phyloP scores from a whole-genome alignment of 2,888 invertebrate genomes.

The Yponomeuta cagnagella region DNA sequence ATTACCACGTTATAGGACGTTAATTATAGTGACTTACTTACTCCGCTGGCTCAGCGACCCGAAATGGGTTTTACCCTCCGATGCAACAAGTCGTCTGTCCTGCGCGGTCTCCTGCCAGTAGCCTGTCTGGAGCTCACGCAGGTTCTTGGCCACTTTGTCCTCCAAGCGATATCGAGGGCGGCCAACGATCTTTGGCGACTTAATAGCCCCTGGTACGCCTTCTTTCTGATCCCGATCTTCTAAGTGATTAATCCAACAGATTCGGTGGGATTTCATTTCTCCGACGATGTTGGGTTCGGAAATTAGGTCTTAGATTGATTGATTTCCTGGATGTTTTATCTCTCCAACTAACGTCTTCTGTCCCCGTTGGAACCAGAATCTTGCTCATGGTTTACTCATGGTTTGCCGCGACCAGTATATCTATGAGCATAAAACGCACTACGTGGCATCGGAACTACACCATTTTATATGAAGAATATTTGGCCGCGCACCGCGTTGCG shows the following conservation, averaged over 20 bases:
- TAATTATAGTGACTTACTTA: no score
- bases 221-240: not conserved
- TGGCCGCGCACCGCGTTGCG: no score
- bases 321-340: no score
- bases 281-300: not conserved
- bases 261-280: not conserved
- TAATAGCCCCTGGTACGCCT: not conserved
- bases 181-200: not conserved
- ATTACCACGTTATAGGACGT: no score
- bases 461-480: no score
- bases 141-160: not conserved
- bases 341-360: no score
- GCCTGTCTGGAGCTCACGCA: not conserved
- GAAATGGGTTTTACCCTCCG: slow-evolving; percentile 7
- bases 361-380: no score
- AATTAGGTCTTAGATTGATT: no score
- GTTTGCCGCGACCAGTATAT: no score
- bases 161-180: not conserved
- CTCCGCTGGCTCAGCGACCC: not conserved
- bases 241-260: not conserved
- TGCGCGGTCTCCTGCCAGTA: not conserved
- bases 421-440: no score
- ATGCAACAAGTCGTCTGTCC: not conserved
- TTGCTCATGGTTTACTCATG: no score
- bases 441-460: no score